Evolutionary conservation across 2,113 vertebrate species (phyloP), one percentile per base, ranked within the genome.

Genomic region (Nymphicus hollandicus): DNA sequence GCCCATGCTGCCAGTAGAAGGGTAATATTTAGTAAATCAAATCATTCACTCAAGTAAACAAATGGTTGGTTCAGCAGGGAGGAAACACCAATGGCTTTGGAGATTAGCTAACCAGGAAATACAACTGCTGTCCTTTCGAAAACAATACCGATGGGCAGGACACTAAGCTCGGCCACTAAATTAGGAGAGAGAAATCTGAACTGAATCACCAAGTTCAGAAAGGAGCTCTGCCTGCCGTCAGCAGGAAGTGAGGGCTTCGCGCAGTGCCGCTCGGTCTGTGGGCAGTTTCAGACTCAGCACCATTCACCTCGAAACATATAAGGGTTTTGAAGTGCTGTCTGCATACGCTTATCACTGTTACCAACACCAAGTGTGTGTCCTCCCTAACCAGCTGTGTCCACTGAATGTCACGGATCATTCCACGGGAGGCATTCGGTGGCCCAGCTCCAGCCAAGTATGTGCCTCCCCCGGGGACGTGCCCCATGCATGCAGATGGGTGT

Each of bases 201-300:
- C 13, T 0, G 33, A 37, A 33, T 6, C 49, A 3, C 7, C 1
- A 49, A 4, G 20, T 16, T 56, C 2, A 24, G 69, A 33, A 63
- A 13, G 5, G 17, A 49, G n/a, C 27, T 68, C 15, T 20, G 33
- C 7, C 20, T 17, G 70, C 41, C 2, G 1, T 12, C 44, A 4
- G 41, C 69, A 7, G 84, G 73, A 11, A 44, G 63, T 1, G 2
- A 18, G 47, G 19, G 18, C 31, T 28, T 8, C 7, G 9, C 25
- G 2, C 50, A 1, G 71, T 1, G 44, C 47, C 2, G 0, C 55
- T 28, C 1, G 0, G 7, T 7, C 35, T 7, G 7, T 1, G 7
- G 11, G 73, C 4, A 0, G 3, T 6, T 4, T 9, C 29, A 23
- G 39, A 58, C 50, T 11, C 43, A 7, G 27, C 17, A 1, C 29